Base-by-base conservation (phyloP, 2,888 invertebrate genomes). In the Pegoplata infirma region DNA sequence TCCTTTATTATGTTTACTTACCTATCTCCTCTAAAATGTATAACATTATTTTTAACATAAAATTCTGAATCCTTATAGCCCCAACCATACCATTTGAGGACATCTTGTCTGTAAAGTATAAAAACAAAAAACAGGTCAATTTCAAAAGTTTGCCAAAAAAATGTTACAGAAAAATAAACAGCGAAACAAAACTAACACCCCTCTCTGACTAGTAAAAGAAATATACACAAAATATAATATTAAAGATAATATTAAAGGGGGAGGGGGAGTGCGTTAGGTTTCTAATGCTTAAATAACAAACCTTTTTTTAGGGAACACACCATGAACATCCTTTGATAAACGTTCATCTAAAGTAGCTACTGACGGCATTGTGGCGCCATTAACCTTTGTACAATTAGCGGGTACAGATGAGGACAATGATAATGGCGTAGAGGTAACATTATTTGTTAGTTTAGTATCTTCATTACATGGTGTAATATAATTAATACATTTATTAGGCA, bases 41-140 rank as follows among this genome's bases (percentile, higher is more conserved):
- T 89, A 4, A 91, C 90, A 79, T 92, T 91, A 72, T 93, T 90
- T 83, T 93, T 91, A 5, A 95, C 87, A 63, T 92, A 89, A 89
- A 99, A 99, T 89, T 93, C 93, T 0, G 98, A 97, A 90, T 99
- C 98, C 82, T 94, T 95, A 91, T 98, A 99, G n/a, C 99, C 99
- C 99, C 99, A 99, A 19, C 99, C 99, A 90, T 98, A 98, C 99
- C 99, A 99, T 91, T 98, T 98, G 61, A 99, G 91, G 36, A 96
- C 89, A 66, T 97, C 95, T 90, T 98, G 97, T 85, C 98, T 98
- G 91, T 72, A 91, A 91, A 51, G 17, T 5, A 32, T 21, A 14
- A 36, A 16, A 56, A 32, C 6, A 55, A 55, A 53, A 69, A 55
- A 47, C 59, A 55, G 47, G 49, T 64, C 58, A 77, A 47, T 25